Percentiles rank a stretch among this genome's conserved stretches.
Evolutionary conservation across 2,113 vertebrate genomes (phyloP).

Genomic region (Hystrix brachyura): DNA sequence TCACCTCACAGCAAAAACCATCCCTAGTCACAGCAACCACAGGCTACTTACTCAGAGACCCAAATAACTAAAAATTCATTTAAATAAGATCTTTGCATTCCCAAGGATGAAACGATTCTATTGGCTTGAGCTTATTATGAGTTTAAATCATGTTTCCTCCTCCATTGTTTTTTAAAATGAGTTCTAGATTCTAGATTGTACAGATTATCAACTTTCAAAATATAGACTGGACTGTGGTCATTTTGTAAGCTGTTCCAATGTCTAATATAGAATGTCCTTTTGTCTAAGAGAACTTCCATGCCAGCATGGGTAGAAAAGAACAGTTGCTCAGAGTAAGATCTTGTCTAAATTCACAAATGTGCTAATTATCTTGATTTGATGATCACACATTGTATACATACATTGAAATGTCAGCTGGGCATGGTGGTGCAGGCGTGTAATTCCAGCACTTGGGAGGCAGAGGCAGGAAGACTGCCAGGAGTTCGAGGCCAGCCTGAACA

Average conservation of each 20-base stretch:
- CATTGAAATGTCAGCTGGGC: not conserved
- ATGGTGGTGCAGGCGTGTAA: not conserved
- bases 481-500: not conserved
- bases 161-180: not conserved
- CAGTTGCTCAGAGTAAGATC: not conserved
- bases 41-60: not conserved
- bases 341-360: not conserved
- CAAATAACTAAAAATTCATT: not conserved
- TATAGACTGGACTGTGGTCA: not conserved
- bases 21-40: not conserved
- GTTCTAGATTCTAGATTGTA: not conserved
- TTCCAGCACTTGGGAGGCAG: not conserved
- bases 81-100: not conserved
- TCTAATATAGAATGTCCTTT: not conserved
- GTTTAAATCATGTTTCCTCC: not conserved
- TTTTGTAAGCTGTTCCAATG: not conserved
- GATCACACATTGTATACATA: not conserved
- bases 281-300: not conserved
- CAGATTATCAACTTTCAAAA: not conserved
- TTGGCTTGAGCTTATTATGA: not conserved
- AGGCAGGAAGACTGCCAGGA: not conserved
- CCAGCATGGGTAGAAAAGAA: not conserved
- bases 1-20: not conserved
- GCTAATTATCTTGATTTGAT: not conserved
- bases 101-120: not conserved